These are phyloP conservation scores for Micronycteris hirsuta DNA, from an alignment of 2,113 vertebrate species.

Conservation along the genomic window DNA sequence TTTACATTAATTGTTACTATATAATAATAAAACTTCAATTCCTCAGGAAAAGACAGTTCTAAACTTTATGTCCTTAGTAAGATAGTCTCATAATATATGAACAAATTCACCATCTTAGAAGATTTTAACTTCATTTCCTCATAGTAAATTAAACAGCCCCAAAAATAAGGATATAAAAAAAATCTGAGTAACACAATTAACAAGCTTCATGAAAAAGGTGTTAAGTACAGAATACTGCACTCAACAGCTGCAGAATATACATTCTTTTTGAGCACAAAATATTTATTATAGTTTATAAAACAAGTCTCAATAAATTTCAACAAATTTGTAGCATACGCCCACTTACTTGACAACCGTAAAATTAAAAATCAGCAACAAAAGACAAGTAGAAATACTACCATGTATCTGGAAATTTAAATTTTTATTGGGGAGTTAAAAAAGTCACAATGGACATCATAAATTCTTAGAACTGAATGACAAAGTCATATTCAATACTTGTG, in stretches of 20 bases:
- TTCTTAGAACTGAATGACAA: not conserved
- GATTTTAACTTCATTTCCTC: not conserved
- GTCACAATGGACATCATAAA: not conserved
- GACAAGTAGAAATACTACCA: not conserved
- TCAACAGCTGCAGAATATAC: not conserved
- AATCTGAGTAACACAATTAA: not conserved
- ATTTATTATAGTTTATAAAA: not conserved
- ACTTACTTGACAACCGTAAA: not conserved
- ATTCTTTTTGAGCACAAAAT: not conserved
- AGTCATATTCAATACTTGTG: not conserved
- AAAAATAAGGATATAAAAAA: not conserved
- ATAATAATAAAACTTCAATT: not conserved
- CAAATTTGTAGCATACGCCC: not conserved
- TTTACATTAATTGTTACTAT: not conserved
- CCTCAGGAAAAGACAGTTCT: not conserved
- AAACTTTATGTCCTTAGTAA: not conserved
- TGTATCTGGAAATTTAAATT: not conserved
- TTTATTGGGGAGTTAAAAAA: not conserved
- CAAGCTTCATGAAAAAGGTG: not conserved
- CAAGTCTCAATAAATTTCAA: not conserved
- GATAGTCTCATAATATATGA: not conserved
- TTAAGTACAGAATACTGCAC: not conserved
- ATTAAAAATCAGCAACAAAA: slow-evolving; percentile 9
- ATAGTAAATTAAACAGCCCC: not conserved
- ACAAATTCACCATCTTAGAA: not conserved